These are phyloP conservation scores for Limosa lapponica DNA, from an alignment of 2,797 vertebrate genomes.

Conservation along the genomic window DNA sequence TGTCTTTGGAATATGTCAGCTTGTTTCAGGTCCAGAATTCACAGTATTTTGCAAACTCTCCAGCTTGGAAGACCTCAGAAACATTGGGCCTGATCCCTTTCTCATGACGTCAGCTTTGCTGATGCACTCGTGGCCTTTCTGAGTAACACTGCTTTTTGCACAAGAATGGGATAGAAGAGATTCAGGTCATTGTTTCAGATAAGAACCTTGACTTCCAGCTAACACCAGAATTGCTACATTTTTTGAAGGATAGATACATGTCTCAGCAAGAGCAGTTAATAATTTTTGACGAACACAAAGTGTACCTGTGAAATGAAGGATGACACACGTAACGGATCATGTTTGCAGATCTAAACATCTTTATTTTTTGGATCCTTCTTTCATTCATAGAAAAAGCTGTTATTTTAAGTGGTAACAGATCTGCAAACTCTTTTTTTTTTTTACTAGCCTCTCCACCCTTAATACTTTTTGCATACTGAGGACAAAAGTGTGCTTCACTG, in stretches of 20 bases:
- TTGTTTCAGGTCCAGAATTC: constrained; percentile 9
- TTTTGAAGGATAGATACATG: background rate
- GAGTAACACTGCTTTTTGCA: background rate
- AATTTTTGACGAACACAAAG: background rate
- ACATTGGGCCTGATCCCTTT: background rate
- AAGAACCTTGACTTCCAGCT: background rate
- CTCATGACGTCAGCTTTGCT: background rate
- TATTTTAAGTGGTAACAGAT: background rate
- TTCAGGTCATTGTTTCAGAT: background rate
- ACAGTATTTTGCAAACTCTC: constrained; percentile 2
- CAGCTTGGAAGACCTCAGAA: background rate
- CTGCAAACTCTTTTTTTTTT: background rate
- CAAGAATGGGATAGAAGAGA: background rate
- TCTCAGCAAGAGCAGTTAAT: background rate
- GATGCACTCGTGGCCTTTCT: background rate
- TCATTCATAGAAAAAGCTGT: background rate
- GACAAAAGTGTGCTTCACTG: background rate
- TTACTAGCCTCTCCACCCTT: background rate
- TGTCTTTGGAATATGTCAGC: background rate
- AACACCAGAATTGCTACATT: background rate
- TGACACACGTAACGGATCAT: fast-evolving
- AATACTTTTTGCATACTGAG: background rate
- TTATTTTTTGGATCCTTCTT: background rate
- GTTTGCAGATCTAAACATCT: background rate
- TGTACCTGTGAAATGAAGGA: background rate